Percentiles rank a stretch among this genome's conserved stretches.
These are phyloP conservation scores for Lepidurus packardi DNA, from an alignment of 1,140 invertebrate genomes.

Conservation along the genomic window DNA sequence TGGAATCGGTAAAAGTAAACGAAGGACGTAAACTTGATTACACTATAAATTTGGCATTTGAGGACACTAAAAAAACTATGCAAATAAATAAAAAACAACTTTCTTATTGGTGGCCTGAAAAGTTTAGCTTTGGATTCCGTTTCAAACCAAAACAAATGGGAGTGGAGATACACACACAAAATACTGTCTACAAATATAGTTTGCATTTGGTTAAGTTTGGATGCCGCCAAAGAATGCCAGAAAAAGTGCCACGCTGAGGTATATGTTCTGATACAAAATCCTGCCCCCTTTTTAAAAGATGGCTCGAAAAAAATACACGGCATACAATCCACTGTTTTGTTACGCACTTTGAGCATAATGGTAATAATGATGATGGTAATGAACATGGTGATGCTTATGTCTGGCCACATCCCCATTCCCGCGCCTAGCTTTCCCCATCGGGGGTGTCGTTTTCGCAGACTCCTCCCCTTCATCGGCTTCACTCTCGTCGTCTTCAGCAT, in stretches of 20 bases:
- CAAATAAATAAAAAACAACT: conserved; percentile 16
- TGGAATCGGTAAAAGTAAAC: not conserved
- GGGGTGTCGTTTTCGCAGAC: conserved; percentile 38
- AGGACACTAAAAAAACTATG: not conserved
- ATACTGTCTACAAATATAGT: conserved; percentile 19
- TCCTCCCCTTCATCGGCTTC: conserved; percentile 26
- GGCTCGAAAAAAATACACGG: not conserved
- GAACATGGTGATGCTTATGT: conserved; percentile 61
- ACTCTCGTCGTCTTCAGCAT: not conserved
- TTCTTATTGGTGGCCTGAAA: not conserved
- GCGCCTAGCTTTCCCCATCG: conserved; percentile 33
- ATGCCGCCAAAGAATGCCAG: not conserved
- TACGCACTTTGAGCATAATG: conserved; percentile 62
- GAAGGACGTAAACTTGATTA: conserved; percentile 8
- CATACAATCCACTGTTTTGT: conserved; percentile 26
- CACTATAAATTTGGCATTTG: conserved; percentile 16
- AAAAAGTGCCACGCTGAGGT: conserved; percentile 4
- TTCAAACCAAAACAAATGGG: not conserved
- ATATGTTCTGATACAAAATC: conserved; percentile 10
- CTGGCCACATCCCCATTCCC: conserved; percentile 44
- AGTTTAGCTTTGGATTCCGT: not conserved
- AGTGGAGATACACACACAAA: not conserved
- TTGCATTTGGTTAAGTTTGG: conserved; percentile 22
- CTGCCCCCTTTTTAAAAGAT: not conserved
- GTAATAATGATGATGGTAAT: conserved; percentile 76